Conservation (phyloP, 1,140 invertebrate species). For the Popillia japonica region DNA sequence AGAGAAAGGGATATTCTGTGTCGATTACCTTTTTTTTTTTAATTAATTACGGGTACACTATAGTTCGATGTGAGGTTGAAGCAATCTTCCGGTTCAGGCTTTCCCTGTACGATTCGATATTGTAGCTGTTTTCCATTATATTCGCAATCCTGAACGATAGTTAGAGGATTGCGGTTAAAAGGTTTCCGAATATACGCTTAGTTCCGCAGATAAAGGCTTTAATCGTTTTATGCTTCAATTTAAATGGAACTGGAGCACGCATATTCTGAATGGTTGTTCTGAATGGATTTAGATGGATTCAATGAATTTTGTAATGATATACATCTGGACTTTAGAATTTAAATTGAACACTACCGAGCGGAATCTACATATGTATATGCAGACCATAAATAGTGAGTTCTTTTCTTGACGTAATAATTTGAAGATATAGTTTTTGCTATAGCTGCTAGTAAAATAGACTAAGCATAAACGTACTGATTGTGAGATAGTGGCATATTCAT, state of each 20-base stretch:
- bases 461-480: too few relatives aligned
- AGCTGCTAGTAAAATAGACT: too few relatives aligned
- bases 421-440: too few relatives aligned
- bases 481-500: too few relatives aligned
- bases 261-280: background rate
- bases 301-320: background rate
- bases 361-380: too few relatives aligned
- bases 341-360: too few relatives aligned
- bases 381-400: too few relatives aligned
- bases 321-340: too few relatives aligned
- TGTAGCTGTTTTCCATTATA: constrained; percentile 7
- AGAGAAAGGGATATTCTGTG: background rate
- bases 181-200: background rate
- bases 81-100: background rate
- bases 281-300: background rate
- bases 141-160: background rate
- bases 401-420: too few relatives aligned
- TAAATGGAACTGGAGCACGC: background rate
- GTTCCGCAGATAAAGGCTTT: background rate
- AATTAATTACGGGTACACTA: background rate
- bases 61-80: background rate
- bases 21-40: background rate
- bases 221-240: background rate
- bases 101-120: background rate
- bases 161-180: background rate